Percentiles rank a stretch among this genome's conserved stretches.
Conservation (phyloP, 1,140 invertebrate species). For the Listronotus oregonensis region DNA sequence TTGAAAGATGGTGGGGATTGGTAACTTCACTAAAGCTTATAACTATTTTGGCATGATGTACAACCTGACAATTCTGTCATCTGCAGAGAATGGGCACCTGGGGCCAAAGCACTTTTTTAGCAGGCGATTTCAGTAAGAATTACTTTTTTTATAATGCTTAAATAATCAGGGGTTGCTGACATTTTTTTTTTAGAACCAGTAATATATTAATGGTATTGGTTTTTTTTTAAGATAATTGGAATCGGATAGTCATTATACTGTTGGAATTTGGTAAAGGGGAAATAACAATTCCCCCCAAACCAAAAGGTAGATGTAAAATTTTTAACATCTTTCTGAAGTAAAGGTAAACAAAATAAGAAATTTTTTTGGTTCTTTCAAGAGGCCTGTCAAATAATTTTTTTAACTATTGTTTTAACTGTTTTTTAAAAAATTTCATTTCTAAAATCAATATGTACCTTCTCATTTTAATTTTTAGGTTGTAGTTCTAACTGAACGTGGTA, state of each 20-base stretch:
- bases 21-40: conserved; percentile 85
- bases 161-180: no score
- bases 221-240: conserved; percentile 80
- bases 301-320: conserved; percentile 83
- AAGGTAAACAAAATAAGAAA: conserved; percentile 65
- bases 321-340: conserved; percentile 84
- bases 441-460: not conserved
- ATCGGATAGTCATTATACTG: conserved; percentile 79
- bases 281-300: conserved; percentile 79
- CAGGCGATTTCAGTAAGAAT: conserved; percentile 94
- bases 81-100: conserved; percentile 95
- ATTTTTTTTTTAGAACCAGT: no score
- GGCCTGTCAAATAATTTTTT: conserved; percentile 10
- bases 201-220: no score
- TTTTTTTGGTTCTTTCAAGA: conserved; percentile 14
- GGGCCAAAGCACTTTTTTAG: conserved; percentile 85
- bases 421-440: no score
- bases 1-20: conserved; percentile 82
- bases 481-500: conserved; percentile 73
- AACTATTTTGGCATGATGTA: conserved; percentile 86
- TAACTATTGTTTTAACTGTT: not conserved
- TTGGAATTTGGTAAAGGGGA: conserved; percentile 96
- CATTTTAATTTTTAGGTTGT: conserved; percentile 64
- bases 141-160: no score
- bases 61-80: conserved; percentile 83